Evolutionary conservation across 2,797 vertebrate genomes (phyloP).

Genomic region (Schizopygopsis pylzovi): DNA sequence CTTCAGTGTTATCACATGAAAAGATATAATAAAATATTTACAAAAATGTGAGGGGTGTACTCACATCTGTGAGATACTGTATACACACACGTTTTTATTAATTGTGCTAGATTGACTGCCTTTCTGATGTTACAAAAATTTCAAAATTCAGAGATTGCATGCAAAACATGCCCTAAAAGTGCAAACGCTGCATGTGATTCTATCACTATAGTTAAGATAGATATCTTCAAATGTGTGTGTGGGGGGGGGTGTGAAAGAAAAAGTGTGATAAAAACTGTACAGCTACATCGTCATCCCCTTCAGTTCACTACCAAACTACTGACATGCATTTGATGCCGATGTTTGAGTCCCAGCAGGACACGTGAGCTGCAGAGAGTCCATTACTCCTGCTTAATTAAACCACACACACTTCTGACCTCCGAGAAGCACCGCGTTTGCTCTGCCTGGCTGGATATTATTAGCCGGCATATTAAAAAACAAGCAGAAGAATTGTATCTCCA

Average conservation of each 20-base stretch:
- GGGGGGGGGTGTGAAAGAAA: not conserved
- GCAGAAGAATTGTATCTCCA: not conserved
- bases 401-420: slow-evolving; percentile 75
- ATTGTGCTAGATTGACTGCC: not conserved
- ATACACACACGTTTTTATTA: too few species aligned
- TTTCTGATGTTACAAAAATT: not conserved
- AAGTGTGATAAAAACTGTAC: not conserved
- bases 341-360: slow-evolving; percentile 70
- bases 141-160: not conserved
- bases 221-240: slow-evolving; percentile 27
- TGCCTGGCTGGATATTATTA: slow-evolving; percentile 75
- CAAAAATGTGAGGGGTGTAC: too few species aligned
- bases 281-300: slow-evolving; percentile 9
- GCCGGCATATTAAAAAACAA: slow-evolving; percentile 63
- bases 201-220: slow-evolving; percentile 12
- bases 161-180: not conserved
- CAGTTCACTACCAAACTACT: slow-evolving; percentile 59
- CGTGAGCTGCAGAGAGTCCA: slow-evolving; percentile 73
- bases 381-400: slow-evolving; percentile 83
- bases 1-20: too few species aligned
- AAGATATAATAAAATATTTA: too few species aligned
- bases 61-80: too few species aligned
- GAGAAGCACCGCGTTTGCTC: slow-evolving; percentile 71
- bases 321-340: slow-evolving; percentile 68
- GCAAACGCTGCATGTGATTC: not conserved